Percentiles rank a stretch among this genome's conserved stretches.
Conservation (phyloP, 2,113 vertebrate species). For the Brienomyrus longianalis region DNA sequence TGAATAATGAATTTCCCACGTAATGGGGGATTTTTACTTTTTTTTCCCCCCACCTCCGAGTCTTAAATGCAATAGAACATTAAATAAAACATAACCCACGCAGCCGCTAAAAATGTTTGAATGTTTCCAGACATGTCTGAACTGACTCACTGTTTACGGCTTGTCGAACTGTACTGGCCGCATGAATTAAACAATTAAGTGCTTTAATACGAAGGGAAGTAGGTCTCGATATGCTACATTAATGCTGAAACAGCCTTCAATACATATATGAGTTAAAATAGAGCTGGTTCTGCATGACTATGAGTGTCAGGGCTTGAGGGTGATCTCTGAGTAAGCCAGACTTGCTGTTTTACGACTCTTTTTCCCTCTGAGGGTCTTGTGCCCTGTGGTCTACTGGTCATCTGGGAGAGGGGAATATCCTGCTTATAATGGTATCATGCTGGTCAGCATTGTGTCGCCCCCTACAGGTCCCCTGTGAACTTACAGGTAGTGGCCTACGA, state of each 20-base stretch:
- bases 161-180: not conserved
- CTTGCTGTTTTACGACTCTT: not conserved
- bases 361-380: not conserved
- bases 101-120: not conserved
- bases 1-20: not conserved
- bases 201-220: not conserved
- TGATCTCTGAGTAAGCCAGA: not conserved
- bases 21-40: not conserved
- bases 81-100: not conserved
- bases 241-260: not conserved
- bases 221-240: not conserved
- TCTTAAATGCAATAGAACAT: not conserved
- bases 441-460: not conserved
- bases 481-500: not conserved
- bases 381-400: not conserved
- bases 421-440: not conserved
- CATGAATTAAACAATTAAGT: not conserved
- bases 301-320: not conserved
- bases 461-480: not conserved
- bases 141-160: not conserved
- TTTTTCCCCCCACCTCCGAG: not conserved
- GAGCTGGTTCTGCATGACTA: not conserved
- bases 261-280: not conserved
- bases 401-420: not conserved
- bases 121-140: conserved; percentile 2